phyloP scores from a whole-genome alignment of 2,888 invertebrate species.

The Hemithea aestivaria region DNA sequence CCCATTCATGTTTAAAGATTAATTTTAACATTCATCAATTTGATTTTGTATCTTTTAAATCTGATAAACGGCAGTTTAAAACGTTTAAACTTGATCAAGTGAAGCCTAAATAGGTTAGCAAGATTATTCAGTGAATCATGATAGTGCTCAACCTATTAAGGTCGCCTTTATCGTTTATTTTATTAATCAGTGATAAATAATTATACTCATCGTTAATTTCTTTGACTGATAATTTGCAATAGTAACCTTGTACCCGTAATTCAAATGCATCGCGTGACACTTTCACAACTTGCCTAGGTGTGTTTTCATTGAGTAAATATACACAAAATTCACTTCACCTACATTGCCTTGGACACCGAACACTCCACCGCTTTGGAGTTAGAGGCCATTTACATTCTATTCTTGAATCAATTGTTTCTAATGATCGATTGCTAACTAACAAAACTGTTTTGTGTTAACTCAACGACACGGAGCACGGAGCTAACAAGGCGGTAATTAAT shows the following conservation, averaged over 20 bases:
- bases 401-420: slow-evolving; percentile 27
- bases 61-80: no score
- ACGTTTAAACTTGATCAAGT: no score
- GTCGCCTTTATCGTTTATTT: slow-evolving; percentile 5
- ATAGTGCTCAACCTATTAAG: background rate
- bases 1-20: no score
- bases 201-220: slow-evolving; percentile 1
- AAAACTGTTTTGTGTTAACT: slow-evolving; percentile 19
- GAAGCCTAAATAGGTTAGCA: no score
- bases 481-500: slow-evolving; percentile 17
- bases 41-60: no score
- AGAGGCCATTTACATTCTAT: slow-evolving; percentile 46
- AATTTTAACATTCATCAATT: no score
- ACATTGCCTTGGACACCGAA: slow-evolving; percentile 39
- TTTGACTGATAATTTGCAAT: slow-evolving; percentile 6
- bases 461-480: slow-evolving; percentile 5
- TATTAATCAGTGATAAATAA: no score
- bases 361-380: background rate
- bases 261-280: slow-evolving; percentile 21
- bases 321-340: slow-evolving; percentile 26
- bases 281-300: slow-evolving; percentile 16
- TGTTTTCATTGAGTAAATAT: slow-evolving; percentile 24
- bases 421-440: slow-evolving; percentile 32
- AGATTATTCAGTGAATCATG: no score
- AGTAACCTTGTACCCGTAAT: slow-evolving; percentile 6